Evolutionary conservation across 2,113 vertebrate genomes (phyloP).

Genomic region (Eonycteris spelaea): DNA sequence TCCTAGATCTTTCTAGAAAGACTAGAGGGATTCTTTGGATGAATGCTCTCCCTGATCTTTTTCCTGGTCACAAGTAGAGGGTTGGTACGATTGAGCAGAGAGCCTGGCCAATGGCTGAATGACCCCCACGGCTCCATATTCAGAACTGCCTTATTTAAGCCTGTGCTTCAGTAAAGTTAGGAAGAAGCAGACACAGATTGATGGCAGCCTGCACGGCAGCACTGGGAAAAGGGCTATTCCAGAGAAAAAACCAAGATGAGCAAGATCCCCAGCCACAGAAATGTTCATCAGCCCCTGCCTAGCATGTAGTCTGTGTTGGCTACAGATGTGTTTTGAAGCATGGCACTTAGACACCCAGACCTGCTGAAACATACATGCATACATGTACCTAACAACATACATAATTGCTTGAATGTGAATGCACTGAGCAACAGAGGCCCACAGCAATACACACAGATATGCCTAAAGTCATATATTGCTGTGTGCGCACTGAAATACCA

Average conservation of each 20-base stretch:
- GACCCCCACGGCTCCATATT: neutral
- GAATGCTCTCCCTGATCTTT: neutral
- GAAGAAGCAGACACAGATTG: neutral
- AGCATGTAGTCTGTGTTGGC: neutral
- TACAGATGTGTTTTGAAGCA: neutral
- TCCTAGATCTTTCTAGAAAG: neutral
- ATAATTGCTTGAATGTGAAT: neutral
- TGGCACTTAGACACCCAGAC: neutral
- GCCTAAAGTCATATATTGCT: fast-evolving
- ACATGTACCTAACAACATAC: neutral
- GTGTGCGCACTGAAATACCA: neutral
- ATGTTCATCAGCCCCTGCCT: neutral
- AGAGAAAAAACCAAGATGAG: neutral
- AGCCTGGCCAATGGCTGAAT: neutral
- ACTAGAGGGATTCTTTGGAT: neutral
- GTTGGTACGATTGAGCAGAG: neutral
- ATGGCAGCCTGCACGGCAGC: fast-evolving
- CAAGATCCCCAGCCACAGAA: neutral
- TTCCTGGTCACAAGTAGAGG: neutral
- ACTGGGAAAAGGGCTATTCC: neutral
- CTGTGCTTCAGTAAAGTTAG: neutral
- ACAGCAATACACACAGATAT: too few species aligned
- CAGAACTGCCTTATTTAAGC: neutral
- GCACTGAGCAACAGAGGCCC: neutral
- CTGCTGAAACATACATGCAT: neutral